A percentile compares a stretch with the other conserved stretches of the same genome.
Conservation (phyloP, 2,888 invertebrate genomes). For the Leptinotarsa haldemani region DNA sequence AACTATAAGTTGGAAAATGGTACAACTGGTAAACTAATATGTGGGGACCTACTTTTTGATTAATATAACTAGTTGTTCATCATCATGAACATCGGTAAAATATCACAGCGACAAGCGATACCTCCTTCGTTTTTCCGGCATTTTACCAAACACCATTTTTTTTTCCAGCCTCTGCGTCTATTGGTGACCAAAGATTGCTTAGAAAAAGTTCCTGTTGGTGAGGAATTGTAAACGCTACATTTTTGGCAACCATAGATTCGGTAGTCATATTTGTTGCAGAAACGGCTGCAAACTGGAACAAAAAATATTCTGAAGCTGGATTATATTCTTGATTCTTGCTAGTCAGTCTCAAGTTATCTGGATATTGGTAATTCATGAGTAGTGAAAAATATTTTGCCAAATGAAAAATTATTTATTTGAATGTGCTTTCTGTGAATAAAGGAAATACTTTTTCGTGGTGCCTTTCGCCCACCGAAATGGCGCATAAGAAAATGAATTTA, state of each 20-base stretch:
- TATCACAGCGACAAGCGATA: conserved; percentile 81
- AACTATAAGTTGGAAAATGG: no score
- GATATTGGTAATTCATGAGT: background rate
- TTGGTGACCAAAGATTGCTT: conserved; percentile 23
- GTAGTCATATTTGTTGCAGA: conserved; percentile 65
- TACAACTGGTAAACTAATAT: no score
- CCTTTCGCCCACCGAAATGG: no score
- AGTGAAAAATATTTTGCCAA: no score
- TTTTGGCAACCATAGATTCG: conserved; percentile 64
- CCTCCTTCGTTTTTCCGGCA: conserved; percentile 79
- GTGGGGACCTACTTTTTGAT: no score
- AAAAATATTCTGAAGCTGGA: background rate
- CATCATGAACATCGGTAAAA: conserved; percentile 69
- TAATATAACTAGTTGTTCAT: no score
- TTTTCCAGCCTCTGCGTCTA: no score
- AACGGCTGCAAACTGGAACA: conserved; percentile 66
- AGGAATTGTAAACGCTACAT: conserved; percentile 64
- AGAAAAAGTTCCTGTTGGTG: conserved; percentile 16
- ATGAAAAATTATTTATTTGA: no score
- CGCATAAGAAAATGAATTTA: no score
- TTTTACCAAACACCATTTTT: conserved; percentile 74
- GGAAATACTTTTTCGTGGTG: no score
- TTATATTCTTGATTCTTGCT: background rate
- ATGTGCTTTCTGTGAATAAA: no score
- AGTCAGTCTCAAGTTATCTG: background rate